Conservation (phyloP, 1,140 invertebrate species). For the Drosophila trapezifrons region DNA sequence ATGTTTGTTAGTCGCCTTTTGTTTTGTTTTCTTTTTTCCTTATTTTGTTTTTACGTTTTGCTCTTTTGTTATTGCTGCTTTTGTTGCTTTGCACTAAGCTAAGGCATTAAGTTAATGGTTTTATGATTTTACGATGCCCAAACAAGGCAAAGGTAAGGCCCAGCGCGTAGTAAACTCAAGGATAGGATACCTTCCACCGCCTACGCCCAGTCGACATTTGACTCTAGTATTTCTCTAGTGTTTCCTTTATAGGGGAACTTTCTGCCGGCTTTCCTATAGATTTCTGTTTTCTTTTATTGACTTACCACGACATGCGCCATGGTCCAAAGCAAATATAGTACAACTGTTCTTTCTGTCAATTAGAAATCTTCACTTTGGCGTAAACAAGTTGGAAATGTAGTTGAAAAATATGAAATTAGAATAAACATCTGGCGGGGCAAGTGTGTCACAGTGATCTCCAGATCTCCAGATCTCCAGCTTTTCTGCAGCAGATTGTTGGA, state of each 20-base stretch:
- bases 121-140: conserved; percentile 25
- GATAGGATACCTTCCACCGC: background rate
- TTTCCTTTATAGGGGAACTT: conserved; percentile 1
- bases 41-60: conserved; percentile 6
- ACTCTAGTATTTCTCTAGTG: background rate
- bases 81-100: conserved; percentile 33
- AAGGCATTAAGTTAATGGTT: conserved; percentile 25
- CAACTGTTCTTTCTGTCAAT: conserved; percentile 15
- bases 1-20: conserved; percentile 23
- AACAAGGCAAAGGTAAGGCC: conserved; percentile 1
- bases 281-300: conserved; percentile 3
- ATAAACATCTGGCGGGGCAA: conserved; percentile 25
- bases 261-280: background rate
- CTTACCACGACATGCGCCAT: conserved; percentile 9
- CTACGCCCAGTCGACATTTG: background rate
- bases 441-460: conserved; percentile 6
- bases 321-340: conserved; percentile 4
- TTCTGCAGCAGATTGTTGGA: conserved; percentile 12
- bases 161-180: background rate
- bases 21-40: background rate
- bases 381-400: conserved; percentile 14
- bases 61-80: conserved; percentile 19
- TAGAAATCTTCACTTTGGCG: conserved; percentile 10
- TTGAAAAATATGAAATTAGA: background rate
- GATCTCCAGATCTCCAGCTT: background rate